Conservation (phyloP, 2,888 invertebrate genomes). For the Cheilosia pagana region DNA sequence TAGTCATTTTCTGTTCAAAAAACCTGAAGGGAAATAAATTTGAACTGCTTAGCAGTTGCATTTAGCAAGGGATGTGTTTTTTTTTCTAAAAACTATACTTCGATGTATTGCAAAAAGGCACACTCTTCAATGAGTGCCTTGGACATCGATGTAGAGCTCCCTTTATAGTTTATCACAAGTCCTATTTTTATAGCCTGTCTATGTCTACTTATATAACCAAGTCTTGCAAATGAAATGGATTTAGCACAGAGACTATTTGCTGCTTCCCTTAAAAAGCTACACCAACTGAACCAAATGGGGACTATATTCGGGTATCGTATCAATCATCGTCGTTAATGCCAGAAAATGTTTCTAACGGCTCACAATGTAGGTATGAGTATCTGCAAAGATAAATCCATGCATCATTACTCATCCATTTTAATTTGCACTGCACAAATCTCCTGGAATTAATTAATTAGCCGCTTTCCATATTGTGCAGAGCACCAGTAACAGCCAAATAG, state of each 20-base stretch:
- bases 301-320: background rate
- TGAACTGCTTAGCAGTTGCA: background rate
- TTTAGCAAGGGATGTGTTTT: no score
- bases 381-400: background rate
- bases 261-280: no score
- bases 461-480: constrained; percentile 3
- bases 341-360: background rate
- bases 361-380: background rate
- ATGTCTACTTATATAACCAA: no score
- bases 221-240: no score
- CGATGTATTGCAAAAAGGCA: no score
- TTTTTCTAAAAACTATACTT: no score
- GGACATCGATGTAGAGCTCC: background rate
- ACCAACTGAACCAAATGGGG: background rate
- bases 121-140: no score
- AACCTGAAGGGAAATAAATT: background rate
- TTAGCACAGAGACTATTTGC: no score
- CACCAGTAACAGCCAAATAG: background rate
- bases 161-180: background rate
- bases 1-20: background rate
- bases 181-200: no score
- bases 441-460: constrained; percentile 34
- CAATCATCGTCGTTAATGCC: background rate
- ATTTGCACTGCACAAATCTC: background rate
- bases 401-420: constrained; percentile 21